A percentile compares a stretch with the other conserved stretches of the same genome.
These are phyloP conservation scores for Engraulis encrasicolus DNA, from an alignment of 2,113 vertebrate genomes.

Conservation along the genomic window DNA sequence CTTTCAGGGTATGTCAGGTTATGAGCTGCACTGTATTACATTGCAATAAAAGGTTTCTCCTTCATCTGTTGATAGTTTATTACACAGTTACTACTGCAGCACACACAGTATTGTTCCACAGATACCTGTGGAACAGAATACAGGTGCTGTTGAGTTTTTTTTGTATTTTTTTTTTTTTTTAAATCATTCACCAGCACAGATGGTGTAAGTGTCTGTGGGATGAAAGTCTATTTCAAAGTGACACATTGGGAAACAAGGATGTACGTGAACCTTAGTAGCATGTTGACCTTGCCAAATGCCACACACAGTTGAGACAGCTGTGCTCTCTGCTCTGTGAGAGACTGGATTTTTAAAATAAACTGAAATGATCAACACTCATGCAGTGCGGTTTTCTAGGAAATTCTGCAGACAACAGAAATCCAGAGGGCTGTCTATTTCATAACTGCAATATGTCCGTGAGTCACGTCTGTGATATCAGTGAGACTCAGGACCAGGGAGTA, in stretches of 20 bases:
- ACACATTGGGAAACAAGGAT: not conserved
- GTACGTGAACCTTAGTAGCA: not conserved
- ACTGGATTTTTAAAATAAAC: not conserved
- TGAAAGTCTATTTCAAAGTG: not conserved
- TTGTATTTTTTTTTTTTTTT: not conserved
- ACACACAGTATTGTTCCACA: not conserved
- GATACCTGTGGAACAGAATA: not conserved
- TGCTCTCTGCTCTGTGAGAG: not conserved
- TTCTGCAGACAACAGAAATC: not conserved
- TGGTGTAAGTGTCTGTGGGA: not conserved
- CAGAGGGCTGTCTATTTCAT: not conserved
- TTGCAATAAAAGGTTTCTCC: not conserved
- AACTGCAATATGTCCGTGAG: not conserved
- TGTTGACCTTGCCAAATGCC: constrained; percentile 5
- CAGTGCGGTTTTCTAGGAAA: not conserved
- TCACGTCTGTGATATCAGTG: too few relatives aligned
- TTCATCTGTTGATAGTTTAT: not conserved
- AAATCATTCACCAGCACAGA: not conserved
- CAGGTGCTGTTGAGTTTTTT: not conserved
- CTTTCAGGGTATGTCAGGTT: too few relatives aligned
- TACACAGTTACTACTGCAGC: not conserved
- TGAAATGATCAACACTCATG: not conserved
- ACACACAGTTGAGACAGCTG: not conserved
- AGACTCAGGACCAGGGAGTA: too few relatives aligned
- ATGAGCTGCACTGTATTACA: not conserved